A percentile compares a stretch with the other conserved stretches of the same genome.
Evolutionary conservation across 2,797 vertebrate genomes (phyloP).

Genomic region (Sebastes taczanowskii): DNA sequence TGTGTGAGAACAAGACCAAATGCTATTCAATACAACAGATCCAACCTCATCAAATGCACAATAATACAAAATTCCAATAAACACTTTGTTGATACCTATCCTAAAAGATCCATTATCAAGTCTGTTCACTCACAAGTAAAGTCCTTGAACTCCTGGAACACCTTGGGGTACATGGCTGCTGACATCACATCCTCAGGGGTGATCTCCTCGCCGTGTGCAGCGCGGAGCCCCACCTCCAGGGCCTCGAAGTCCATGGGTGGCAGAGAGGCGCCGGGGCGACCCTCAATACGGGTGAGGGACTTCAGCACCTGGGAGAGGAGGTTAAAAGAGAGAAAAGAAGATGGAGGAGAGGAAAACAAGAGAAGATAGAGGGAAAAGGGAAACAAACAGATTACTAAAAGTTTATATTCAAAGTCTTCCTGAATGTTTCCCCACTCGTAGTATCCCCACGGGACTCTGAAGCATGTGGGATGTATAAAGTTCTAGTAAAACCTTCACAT

Average conservation of each 20-base stretch:
- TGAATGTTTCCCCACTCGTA: background rate
- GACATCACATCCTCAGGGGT: slow-evolving; percentile 93
- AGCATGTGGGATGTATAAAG: slow-evolving; percentile 16
- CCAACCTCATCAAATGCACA: background rate
- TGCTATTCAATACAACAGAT: background rate
- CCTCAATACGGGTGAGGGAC: slow-evolving; percentile 87
- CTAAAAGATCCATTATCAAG: background rate
- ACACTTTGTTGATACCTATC: background rate
- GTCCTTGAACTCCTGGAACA: slow-evolving; percentile 90
- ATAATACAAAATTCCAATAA: background rate
- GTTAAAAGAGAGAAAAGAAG: background rate
- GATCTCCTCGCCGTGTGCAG: slow-evolving; percentile 85
- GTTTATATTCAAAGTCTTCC: background rate
- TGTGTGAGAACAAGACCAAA: background rate
- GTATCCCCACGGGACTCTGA: slow-evolving; percentile 1
- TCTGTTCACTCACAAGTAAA: slow-evolving; percentile 77
- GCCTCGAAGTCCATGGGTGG: slow-evolving; percentile 85
- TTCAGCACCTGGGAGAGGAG: slow-evolving; percentile 86
- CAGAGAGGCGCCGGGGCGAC: slow-evolving; percentile 90
- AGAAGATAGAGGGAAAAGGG: background rate
- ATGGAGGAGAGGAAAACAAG: background rate
- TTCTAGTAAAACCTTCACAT: slow-evolving; percentile 24
- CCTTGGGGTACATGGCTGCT: slow-evolving; percentile 93
- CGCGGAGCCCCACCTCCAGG: slow-evolving; percentile 82
- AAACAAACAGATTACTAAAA: background rate